A percentile compares a stretch with the other conserved stretches of the same genome.
Conservation (phyloP, 2,113 vertebrate species). For the Etheostoma spectabile region DNA sequence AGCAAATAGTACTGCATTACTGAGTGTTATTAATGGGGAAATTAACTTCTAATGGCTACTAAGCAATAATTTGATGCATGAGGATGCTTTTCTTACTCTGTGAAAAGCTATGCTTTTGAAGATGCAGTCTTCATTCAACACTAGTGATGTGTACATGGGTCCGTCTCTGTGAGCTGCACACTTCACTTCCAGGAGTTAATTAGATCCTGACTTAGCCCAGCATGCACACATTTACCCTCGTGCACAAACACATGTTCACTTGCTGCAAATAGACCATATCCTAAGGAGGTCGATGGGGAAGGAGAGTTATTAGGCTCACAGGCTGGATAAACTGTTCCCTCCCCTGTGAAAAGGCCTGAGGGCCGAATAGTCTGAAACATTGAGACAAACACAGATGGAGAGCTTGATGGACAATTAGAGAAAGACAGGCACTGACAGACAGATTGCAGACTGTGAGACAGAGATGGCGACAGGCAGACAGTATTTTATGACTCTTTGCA, state of each 20-base stretch:
- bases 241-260: constrained; percentile 49
- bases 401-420: constrained; percentile 58
- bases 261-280: constrained; percentile 52
- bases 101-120: not conserved
- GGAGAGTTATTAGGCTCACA: constrained; percentile 61
- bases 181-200: constrained; percentile 55
- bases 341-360: constrained; percentile 49
- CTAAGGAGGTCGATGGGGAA: constrained; percentile 65
- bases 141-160: not conserved
- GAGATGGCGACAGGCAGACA: constrained; percentile 1
- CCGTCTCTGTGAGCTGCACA: constrained; percentile 13
- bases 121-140: constrained; percentile 31
- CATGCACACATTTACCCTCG: constrained; percentile 44
- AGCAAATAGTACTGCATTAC: constrained; percentile 52
- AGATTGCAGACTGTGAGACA: constrained; percentile 22
- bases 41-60: constrained; percentile 46
- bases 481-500: constrained; percentile 26
- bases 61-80: constrained; percentile 18
- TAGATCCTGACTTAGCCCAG: constrained; percentile 53
- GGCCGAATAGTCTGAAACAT: constrained; percentile 39
- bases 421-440: constrained; percentile 39
- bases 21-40: constrained; percentile 49
- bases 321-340: constrained; percentile 49
- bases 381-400: constrained; percentile 56
- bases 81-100: not conserved